These are phyloP conservation scores for Rhagophthalmus giganteus DNA, from an alignment of 2,888 invertebrate genomes.

Conservation along the genomic window DNA sequence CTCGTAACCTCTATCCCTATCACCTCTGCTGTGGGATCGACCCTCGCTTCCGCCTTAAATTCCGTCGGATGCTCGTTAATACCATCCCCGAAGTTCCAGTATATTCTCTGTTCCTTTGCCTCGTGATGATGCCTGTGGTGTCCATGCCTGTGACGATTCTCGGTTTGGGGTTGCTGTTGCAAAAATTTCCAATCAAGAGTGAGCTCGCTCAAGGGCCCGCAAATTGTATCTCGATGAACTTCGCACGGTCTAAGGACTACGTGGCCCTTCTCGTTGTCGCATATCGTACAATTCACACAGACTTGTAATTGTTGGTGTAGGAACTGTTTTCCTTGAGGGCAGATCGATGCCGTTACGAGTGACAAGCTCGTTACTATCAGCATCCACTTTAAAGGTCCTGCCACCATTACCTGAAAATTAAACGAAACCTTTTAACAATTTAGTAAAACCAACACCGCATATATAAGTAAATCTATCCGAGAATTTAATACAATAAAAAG, in stretches of 20 bases:
- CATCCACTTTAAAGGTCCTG: slow-evolving; percentile 40
- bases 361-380: slow-evolving; percentile 34
- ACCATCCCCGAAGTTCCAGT: slow-evolving; percentile 15
- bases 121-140: slow-evolving; percentile 40
- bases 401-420: slow-evolving; percentile 50
- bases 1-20: slow-evolving; percentile 39
- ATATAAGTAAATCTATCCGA: too few species aligned
- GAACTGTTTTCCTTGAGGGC: slow-evolving; percentile 64
- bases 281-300: slow-evolving; percentile 73
- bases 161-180: slow-evolving; percentile 16
- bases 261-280: slow-evolving; percentile 58
- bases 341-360: slow-evolving; percentile 44
- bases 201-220: slow-evolving; percentile 69
- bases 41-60: slow-evolving; percentile 56
- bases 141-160: slow-evolving; percentile 39
- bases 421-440: too few species aligned
- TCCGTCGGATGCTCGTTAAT: slow-evolving; percentile 50
- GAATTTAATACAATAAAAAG: too few species aligned
- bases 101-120: slow-evolving; percentile 25
- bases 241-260: slow-evolving; percentile 75
- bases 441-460: too few species aligned
- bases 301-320: slow-evolving; percentile 67
- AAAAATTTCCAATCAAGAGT: slow-evolving; percentile 32
- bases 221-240: slow-evolving; percentile 73
- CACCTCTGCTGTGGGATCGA: slow-evolving; percentile 30